Evolutionary conservation across 2,888 invertebrate genomes (phyloP).

Genomic region (Eristalis tenax): DNA sequence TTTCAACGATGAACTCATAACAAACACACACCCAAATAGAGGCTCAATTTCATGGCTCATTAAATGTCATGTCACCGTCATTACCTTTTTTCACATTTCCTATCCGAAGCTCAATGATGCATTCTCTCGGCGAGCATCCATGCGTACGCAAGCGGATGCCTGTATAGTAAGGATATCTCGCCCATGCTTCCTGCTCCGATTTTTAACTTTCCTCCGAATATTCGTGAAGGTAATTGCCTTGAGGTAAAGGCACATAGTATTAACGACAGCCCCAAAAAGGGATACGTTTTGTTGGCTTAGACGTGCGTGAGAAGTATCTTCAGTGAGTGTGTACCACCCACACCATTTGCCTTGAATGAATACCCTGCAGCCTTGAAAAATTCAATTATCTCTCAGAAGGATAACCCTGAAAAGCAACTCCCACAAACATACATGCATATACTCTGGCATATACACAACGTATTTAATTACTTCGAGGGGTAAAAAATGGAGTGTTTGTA

Average conservation of each 20-base stretch:
- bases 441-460: not conserved
- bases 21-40: constrained; percentile 26
- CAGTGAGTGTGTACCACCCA: constrained; percentile 11
- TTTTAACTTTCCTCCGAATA: constrained; percentile 61
- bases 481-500: not conserved
- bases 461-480: not conserved
- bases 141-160: constrained; percentile 48
- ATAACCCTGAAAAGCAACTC: constrained; percentile 42
- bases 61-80: constrained; percentile 67
- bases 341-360: not conserved
- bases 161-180: constrained; percentile 40
- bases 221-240: constrained; percentile 64
- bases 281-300: constrained; percentile 45
- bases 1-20: constrained; percentile 1
- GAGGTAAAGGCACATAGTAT: constrained; percentile 41
- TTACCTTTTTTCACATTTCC: constrained; percentile 63
- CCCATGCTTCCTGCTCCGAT: constrained; percentile 22
- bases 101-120: constrained; percentile 62
- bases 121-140: constrained; percentile 52
- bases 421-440: not conserved
- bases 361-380: constrained; percentile 42
- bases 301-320: constrained; percentile 56
- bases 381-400: constrained; percentile 58
- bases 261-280: constrained; percentile 27
- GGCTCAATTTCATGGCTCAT: constrained; percentile 67